phyloP scores from a whole-genome alignment of 2,888 invertebrate species.

The Caradrina kadenii region DNA sequence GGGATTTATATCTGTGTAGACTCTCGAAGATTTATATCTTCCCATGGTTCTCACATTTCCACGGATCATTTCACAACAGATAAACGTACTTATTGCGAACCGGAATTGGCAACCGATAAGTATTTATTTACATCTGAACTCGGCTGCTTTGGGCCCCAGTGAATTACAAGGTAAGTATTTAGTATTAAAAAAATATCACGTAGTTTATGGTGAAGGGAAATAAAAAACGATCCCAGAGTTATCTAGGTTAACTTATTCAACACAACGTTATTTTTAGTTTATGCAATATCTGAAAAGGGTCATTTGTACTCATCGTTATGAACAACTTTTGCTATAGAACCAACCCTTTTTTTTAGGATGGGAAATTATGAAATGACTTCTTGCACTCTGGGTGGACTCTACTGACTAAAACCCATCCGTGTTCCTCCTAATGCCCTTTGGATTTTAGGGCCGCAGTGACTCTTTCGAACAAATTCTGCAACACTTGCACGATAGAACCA shows the following conservation, averaged over 20 bases:
- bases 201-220: not conserved
- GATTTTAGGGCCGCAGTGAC: too few relatives aligned
- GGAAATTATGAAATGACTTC: too few relatives aligned
- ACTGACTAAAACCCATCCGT: too few relatives aligned
- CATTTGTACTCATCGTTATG: too few relatives aligned
- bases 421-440: too few relatives aligned
- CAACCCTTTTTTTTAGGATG: too few relatives aligned
- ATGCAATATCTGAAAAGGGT: not conserved
- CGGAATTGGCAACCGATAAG: constrained; percentile 16
- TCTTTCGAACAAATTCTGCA: too few relatives aligned
- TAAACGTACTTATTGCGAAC: constrained; percentile 43
- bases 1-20: constrained; percentile 25
- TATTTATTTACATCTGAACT: constrained; percentile 26
- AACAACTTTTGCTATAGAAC: too few relatives aligned
- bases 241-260: not conserved
- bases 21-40: constrained; percentile 36
- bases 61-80: constrained; percentile 43
- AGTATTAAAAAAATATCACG: not conserved
- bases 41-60: constrained; percentile 48
- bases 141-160: not conserved
- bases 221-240: not conserved
- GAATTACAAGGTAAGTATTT: not conserved
- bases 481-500: too few relatives aligned
- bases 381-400: too few relatives aligned
- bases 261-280: not conserved